A percentile compares a stretch with the other conserved stretches of the same genome.
Conservation (phyloP, 2,797 vertebrate species). For the Muscicapa comitata region DNA sequence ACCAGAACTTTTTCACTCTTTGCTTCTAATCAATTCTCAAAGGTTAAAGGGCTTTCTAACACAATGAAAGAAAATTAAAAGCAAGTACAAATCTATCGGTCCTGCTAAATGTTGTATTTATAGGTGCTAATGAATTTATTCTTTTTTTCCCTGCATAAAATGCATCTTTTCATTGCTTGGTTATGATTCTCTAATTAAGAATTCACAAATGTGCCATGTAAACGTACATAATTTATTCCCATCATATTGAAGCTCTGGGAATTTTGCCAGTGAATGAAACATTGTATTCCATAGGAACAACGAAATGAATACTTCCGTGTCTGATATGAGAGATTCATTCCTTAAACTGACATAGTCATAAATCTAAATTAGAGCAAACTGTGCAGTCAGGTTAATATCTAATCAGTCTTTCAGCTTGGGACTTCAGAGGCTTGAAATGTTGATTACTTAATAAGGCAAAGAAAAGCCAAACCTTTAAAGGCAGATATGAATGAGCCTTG, state of each 20-base stretch:
- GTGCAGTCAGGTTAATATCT: slow-evolving; percentile 41
- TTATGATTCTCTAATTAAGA: slow-evolving; percentile 71
- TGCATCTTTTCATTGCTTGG: slow-evolving; percentile 35
- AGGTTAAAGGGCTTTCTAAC: slow-evolving; percentile 36
- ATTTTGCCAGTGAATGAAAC: slow-evolving; percentile 73
- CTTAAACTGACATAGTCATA: slow-evolving; percentile 64
- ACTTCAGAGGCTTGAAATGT: slow-evolving; percentile 26
- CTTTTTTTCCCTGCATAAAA: slow-evolving; percentile 57
- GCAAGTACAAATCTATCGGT: slow-evolving; percentile 58
- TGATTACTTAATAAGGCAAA: slow-evolving; percentile 51
- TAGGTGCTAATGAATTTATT: slow-evolving; percentile 64
- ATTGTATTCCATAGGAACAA: slow-evolving; percentile 58
- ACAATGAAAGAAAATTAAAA: slow-evolving; percentile 48
- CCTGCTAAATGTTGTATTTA: slow-evolving; percentile 39
- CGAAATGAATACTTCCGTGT: slow-evolving; percentile 44
- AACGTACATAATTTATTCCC: slow-evolving; percentile 72
- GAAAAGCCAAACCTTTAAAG: slow-evolving; percentile 7
- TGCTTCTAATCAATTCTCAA: slow-evolving; percentile 41
- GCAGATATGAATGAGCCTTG: neutral
- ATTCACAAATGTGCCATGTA: slow-evolving; percentile 58
- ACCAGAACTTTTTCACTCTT: neutral
- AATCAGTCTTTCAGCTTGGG: slow-evolving; percentile 35
- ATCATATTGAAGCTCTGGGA: slow-evolving; percentile 68
- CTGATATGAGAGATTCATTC: slow-evolving; percentile 64
- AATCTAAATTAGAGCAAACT: slow-evolving; percentile 68